Percentiles rank a stretch among this genome's conserved stretches.
Evolutionary conservation across 2,797 vertebrate genomes (phyloP).

Genomic region (Sternotherus odoratus): DNA sequence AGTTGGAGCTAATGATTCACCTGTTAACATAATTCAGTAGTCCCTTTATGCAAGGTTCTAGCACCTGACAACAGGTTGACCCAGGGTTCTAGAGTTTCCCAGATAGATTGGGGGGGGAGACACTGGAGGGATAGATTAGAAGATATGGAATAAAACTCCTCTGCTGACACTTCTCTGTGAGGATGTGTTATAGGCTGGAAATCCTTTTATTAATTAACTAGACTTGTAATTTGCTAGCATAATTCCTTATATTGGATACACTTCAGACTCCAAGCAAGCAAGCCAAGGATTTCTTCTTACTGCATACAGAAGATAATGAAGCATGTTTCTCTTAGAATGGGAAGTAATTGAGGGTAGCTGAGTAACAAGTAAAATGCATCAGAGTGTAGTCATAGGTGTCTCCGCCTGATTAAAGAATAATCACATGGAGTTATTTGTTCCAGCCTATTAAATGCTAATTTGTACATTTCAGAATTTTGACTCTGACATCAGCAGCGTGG

Average conservation of each 20-base stretch:
- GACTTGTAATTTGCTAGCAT: background rate
- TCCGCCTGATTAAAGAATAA: background rate
- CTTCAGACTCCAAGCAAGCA: background rate
- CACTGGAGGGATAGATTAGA: background rate
- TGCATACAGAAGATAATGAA: background rate
- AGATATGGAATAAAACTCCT: background rate
- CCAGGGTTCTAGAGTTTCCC: background rate
- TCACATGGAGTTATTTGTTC: background rate
- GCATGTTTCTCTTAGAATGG: background rate
- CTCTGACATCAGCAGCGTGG: conserved; percentile 88
- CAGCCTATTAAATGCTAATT: conserved; percentile 22
- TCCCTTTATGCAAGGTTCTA: background rate
- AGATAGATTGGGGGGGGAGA: background rate
- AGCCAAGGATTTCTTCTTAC: background rate
- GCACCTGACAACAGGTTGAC: background rate
- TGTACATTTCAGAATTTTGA: conserved; percentile 84
- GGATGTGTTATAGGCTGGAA: background rate
- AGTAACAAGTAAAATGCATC: background rate
- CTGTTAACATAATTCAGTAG: background rate
- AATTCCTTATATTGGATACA: background rate
- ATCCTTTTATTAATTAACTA: background rate
- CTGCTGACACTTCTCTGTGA: background rate
- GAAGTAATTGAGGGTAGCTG: conserved; percentile 13
- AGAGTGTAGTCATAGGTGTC: conserved; percentile 6
- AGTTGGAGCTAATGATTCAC: background rate